A percentile compares a stretch with the other conserved stretches of the same genome.
Evolutionary conservation across 2,888 invertebrate species (phyloP).

Genomic region (Mamestra brassicae): DNA sequence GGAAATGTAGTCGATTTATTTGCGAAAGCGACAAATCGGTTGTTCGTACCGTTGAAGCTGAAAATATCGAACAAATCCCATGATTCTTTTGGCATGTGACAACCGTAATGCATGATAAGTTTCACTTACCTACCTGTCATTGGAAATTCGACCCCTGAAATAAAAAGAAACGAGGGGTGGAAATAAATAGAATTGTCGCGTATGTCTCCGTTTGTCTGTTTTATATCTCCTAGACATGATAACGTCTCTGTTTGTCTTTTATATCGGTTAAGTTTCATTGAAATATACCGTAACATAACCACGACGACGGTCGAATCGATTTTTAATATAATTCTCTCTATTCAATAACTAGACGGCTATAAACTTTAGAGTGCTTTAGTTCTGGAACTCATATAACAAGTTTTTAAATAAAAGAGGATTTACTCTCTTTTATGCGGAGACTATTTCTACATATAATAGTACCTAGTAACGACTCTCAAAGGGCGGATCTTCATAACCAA

Average conservation of each 20-base stretch:
- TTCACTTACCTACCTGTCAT: constrained; percentile 1
- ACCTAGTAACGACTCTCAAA: background rate
- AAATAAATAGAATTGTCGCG: constrained; percentile 8
- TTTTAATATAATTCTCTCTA: constrained; percentile 27
- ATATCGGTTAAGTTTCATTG: background rate
- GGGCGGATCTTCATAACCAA: background rate
- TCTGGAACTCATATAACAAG: constrained; percentile 10
- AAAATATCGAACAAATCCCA: constrained; percentile 4
- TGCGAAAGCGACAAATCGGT: background rate
- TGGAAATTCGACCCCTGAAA: background rate
- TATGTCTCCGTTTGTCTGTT: constrained; percentile 1
- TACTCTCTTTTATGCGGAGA: background rate
- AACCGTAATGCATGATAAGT: background rate
- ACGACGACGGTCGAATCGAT: constrained; percentile 19
- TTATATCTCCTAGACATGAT: constrained; percentile 1
- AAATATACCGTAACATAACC: background rate
- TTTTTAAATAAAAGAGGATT: constrained; percentile 21
- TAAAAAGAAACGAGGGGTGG: background rate
- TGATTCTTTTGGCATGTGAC: constrained; percentile 7
- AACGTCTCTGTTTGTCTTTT: background rate
- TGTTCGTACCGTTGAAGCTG: background rate
- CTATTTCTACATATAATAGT: constrained; percentile 9
- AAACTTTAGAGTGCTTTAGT: constrained; percentile 22
- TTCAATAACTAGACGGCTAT: constrained; percentile 20
- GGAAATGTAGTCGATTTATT: constrained; percentile 6